These are phyloP conservation scores for Agraylea sexmaculata DNA, from an alignment of 1,140 invertebrate genomes.

Conservation along the genomic window DNA sequence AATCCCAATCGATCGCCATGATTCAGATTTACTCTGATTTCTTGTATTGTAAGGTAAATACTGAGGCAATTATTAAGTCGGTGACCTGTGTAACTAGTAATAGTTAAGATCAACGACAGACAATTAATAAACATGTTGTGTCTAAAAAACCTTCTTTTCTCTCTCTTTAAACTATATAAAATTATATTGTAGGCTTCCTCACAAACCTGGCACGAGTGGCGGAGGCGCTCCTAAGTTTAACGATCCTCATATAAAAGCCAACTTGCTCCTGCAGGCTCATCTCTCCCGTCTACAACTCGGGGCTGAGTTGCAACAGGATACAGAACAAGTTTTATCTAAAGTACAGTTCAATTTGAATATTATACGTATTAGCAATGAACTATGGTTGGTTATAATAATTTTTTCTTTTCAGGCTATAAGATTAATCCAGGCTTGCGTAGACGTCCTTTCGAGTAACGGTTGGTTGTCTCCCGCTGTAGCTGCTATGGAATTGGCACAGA, in stretches of 20 bases:
- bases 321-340: slow-evolving; percentile 80
- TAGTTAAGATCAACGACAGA: too few species aligned
- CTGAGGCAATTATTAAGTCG: too few species aligned
- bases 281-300: slow-evolving; percentile 86
- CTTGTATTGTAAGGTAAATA: too few species aligned
- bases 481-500: slow-evolving; percentile 98
- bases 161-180: too few species aligned
- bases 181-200: slow-evolving; percentile 27
- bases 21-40: too few species aligned
- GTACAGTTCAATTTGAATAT: slow-evolving; percentile 18
- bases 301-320: slow-evolving; percentile 94
- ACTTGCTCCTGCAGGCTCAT: slow-evolving; percentile 92
- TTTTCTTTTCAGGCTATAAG: slow-evolving; percentile 50
- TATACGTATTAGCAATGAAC: not conserved
- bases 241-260: slow-evolving; percentile 96
- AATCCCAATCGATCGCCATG: too few species aligned
- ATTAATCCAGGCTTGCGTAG: slow-evolving; percentile 96
- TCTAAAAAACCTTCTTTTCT: not conserved
- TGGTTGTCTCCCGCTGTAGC: slow-evolving; percentile 96
- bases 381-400: not conserved
- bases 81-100: too few species aligned
- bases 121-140: too few species aligned
- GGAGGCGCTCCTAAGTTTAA: slow-evolving; percentile 59
- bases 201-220: slow-evolving; percentile 28
- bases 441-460: slow-evolving; percentile 94